Evolutionary conservation across 2,888 invertebrate species (phyloP).

Genomic region (Drosophila histrio): DNA sequence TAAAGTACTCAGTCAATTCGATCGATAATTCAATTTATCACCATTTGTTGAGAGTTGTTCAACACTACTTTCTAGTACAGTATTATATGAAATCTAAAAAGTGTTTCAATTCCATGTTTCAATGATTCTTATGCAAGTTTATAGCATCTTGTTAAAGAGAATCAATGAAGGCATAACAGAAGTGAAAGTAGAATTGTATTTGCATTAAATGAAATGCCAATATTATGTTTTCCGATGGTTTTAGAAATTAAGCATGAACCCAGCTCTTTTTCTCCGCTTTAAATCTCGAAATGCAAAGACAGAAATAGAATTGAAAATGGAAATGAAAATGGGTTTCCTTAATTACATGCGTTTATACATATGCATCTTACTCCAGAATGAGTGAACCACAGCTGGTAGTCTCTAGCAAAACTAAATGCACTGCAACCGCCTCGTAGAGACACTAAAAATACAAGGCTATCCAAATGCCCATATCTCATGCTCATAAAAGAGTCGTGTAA

Average conservation of each 20-base stretch:
- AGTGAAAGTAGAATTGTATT: too few relatives aligned
- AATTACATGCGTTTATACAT: background rate
- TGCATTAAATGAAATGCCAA: background rate
- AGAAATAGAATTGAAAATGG: background rate
- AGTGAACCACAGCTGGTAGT: background rate
- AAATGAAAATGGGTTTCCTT: slow-evolving; percentile 5
- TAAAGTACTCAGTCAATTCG: too few relatives aligned
- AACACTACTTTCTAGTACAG: too few relatives aligned
- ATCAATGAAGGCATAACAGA: too few relatives aligned
- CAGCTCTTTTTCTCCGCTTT: background rate
- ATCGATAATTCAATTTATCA: too few relatives aligned
- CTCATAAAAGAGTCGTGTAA: slow-evolving; percentile 35
- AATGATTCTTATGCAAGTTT: too few relatives aligned
- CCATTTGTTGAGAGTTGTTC: too few relatives aligned
- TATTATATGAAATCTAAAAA: too few relatives aligned
- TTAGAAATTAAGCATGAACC: background rate
- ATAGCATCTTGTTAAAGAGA: too few relatives aligned
- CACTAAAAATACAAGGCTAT: slow-evolving; percentile 17
- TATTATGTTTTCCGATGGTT: background rate
- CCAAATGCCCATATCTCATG: slow-evolving; percentile 17
- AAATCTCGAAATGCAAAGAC: background rate
- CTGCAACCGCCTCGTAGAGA: slow-evolving; percentile 3
- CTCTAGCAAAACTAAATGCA: background rate
- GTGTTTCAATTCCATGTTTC: too few relatives aligned
- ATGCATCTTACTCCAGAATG: background rate